These are phyloP conservation scores for Lordiphosa collinella DNA, from an alignment of 1,140 invertebrate genomes.

Conservation along the genomic window DNA sequence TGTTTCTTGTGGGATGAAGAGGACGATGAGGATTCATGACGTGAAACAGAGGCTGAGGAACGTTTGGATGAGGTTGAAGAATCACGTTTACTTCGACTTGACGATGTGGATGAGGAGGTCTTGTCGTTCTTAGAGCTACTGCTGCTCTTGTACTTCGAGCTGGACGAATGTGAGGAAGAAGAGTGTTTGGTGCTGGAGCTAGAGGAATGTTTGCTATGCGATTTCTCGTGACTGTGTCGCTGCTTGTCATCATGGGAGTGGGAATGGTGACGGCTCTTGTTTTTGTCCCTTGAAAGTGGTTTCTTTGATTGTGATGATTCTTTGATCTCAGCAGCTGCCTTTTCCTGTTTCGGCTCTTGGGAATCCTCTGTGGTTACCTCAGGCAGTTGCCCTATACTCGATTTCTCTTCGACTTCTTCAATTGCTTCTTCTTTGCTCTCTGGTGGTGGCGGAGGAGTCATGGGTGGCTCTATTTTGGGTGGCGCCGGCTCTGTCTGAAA, in stretches of 20 bases:
- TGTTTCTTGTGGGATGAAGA: slow-evolving; percentile 48
- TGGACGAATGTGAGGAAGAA: slow-evolving; percentile 55
- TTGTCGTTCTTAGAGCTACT: slow-evolving; percentile 52
- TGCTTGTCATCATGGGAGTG: slow-evolving; percentile 43
- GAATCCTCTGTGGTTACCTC: background rate
- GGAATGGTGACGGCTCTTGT: slow-evolving; percentile 35
- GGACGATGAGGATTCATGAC: slow-evolving; percentile 45
- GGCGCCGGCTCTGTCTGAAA: background rate
- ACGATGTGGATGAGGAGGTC: slow-evolving; percentile 35
- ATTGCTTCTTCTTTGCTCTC: slow-evolving; percentile 5
- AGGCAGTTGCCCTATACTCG: background rate
- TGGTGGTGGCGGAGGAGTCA: background rate
- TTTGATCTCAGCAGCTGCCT: background rate
- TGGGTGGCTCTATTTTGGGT: background rate
- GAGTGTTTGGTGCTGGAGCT: slow-evolving; percentile 60
- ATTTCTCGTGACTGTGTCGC: slow-evolving; percentile 42
- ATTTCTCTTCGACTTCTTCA: background rate
- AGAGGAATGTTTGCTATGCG: slow-evolving; percentile 49
- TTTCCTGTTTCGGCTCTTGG: background rate
- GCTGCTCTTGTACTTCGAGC: slow-evolving; percentile 45
- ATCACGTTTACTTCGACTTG: slow-evolving; percentile 50
- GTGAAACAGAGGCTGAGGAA: slow-evolving; percentile 32
- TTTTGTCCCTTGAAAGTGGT: slow-evolving; percentile 32
- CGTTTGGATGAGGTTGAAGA: slow-evolving; percentile 39
- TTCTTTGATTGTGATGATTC: slow-evolving; percentile 59